Evolutionary conservation across 30 jellyfish, hydroid and myxozoan genomes (phyloP).

Genomic region (Catostylus mosaicus): DNA sequence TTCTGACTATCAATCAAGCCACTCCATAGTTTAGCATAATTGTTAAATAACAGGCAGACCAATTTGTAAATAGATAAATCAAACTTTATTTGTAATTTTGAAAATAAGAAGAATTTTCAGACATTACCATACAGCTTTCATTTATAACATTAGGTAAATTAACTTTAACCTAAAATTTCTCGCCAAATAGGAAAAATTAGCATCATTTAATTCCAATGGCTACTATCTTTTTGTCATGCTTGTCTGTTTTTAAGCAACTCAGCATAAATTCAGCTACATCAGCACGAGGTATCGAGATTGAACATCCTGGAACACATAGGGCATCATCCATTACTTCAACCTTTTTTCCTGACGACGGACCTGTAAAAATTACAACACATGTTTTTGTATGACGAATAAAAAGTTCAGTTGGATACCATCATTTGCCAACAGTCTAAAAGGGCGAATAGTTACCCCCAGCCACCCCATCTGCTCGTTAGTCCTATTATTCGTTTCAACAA

Average conservation of each 20-base stretch:
- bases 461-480: too few relatives aligned
- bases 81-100: too few relatives aligned
- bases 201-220: conserved; percentile 41
- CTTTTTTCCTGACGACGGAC: conserved; percentile 26
- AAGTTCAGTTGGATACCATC: too few relatives aligned
- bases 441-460: too few relatives aligned
- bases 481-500: too few relatives aligned
- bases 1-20: too few relatives aligned
- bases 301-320: conserved; percentile 30
- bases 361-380: too few relatives aligned
- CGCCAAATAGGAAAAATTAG: neutral
- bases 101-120: too few relatives aligned
- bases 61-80: neutral
- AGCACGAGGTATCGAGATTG: conserved; percentile 2
- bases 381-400: too few relatives aligned
- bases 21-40: too few relatives aligned
- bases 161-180: neutral
- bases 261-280: conserved; percentile 66
- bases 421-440: too few relatives aligned
- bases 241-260: conserved; percentile 24
- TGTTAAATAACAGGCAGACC: neutral
- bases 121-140: too few relatives aligned
- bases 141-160: neutral
- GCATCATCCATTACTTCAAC: conserved; percentile 8
- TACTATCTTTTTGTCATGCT: conserved; percentile 26